These are phyloP conservation scores for Agrilus mali DNA, from an alignment of 2,888 invertebrate species.

Conservation along the genomic window DNA sequence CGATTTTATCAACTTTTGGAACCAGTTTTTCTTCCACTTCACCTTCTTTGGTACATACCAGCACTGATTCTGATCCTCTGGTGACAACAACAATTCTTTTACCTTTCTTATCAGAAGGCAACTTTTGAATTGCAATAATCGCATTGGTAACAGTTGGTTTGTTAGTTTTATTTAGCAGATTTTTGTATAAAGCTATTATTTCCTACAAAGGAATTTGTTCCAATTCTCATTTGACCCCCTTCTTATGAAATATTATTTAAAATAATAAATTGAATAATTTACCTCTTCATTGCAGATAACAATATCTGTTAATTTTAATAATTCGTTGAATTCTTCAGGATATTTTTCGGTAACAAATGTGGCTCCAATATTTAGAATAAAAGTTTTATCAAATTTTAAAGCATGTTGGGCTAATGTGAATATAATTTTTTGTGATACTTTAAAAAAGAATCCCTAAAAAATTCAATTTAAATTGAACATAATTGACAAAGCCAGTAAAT, in stretches of 20 bases:
- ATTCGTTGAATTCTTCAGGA: conserved; percentile 11
- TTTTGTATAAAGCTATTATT: background rate
- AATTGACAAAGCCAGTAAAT: too few species aligned
- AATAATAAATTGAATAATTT: too few species aligned
- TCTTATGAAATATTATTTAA: background rate
- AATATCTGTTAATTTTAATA: conserved; percentile 15
- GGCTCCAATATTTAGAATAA: conserved; percentile 20
- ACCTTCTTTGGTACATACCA: conserved; percentile 4
- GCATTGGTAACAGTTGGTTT: too few species aligned
- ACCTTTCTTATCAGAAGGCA: background rate
- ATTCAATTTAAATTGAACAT: background rate
- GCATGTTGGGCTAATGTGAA: conserved; percentile 11
- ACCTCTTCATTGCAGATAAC: conserved; percentile 19
- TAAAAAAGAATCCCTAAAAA: conserved; percentile 20
- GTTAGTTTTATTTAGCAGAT: too few species aligned
- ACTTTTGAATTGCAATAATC: too few species aligned
- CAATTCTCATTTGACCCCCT: too few species aligned
- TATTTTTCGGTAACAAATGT: conserved; percentile 14
- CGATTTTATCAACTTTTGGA: conserved; percentile 8
- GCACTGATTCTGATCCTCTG: conserved; percentile 15
- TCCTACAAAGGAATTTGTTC: background rate
- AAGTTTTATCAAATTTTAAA: conserved; percentile 10
- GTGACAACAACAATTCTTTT: conserved; percentile 14
- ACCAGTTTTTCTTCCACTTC: conserved; percentile 12
- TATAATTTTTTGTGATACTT: conserved; percentile 14